These are phyloP conservation scores for Xiphorhynchus erythropygius DNA, from an alignment of 2,797 vertebrate species.

Conservation along the genomic window DNA sequence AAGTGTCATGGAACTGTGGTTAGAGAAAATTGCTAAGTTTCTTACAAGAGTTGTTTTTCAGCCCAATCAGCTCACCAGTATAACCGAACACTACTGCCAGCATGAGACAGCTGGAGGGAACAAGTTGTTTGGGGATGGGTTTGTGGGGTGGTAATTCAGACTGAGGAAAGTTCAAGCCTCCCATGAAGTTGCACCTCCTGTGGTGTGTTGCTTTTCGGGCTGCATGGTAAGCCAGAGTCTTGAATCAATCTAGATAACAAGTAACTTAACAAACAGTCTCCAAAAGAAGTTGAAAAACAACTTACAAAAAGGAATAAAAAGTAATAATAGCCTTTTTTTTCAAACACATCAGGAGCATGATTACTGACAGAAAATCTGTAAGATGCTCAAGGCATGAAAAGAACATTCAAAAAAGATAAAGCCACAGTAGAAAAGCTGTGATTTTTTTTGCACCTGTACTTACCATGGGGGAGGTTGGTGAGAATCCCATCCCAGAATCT, in stretches of 20 bases:
- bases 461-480: not conserved
- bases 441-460: constrained; percentile 14
- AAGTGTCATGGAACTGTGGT: not conserved
- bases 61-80: not conserved
- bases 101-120: not conserved
- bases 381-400: not conserved
- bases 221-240: not conserved
- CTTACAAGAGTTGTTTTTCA: not conserved
- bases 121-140: not conserved
- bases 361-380: not conserved
- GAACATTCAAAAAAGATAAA: not conserved
- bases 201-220: not conserved
- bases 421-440: not conserved
- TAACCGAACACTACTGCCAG: not conserved
- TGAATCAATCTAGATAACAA: not conserved
- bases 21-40: not conserved
- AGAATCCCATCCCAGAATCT: not conserved
- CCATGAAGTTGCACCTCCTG: not conserved
- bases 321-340: not conserved
- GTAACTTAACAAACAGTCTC: not conserved
- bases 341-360: not conserved
- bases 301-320: not conserved
- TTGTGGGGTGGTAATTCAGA: not conserved
- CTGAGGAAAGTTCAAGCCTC: not conserved
- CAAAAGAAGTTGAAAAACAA: not conserved